Conservation (phyloP, 2,888 invertebrate genomes). For the Apodemia mormo region DNA sequence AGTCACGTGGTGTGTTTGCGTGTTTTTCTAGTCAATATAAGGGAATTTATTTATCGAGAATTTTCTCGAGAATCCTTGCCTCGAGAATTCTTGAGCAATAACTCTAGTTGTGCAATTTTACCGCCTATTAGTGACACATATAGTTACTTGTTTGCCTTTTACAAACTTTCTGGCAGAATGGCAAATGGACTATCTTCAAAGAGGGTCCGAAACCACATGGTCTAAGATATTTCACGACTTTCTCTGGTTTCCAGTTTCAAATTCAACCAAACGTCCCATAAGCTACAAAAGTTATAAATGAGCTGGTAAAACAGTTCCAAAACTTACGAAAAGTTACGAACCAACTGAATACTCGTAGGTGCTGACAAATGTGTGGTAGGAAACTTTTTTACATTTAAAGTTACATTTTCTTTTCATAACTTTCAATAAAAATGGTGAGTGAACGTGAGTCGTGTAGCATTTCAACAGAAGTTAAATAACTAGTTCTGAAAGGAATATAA, state of each 20-base stretch:
- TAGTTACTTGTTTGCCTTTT: too few relatives aligned
- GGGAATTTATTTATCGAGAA: too few relatives aligned
- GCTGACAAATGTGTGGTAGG: neutral
- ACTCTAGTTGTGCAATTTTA: too few relatives aligned
- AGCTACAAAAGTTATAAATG: slow-evolving; percentile 6
- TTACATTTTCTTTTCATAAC: slow-evolving; percentile 4
- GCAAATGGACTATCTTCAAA: too few relatives aligned
- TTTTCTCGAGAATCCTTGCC: too few relatives aligned
- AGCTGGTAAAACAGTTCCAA: neutral
- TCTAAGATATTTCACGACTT: too few relatives aligned
- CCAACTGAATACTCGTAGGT: slow-evolving; percentile 14
- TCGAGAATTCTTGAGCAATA: too few relatives aligned
- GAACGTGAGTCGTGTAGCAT: neutral
- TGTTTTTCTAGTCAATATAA: too few relatives aligned
- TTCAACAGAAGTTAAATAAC: neutral
- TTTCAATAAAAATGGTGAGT: slow-evolving; percentile 8
- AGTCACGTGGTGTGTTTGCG: too few relatives aligned
- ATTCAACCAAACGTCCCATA: slow-evolving; percentile 7
- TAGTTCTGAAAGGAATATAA: neutral
- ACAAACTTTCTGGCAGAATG: too few relatives aligned
- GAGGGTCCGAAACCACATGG: too few relatives aligned
- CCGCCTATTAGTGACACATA: too few relatives aligned
- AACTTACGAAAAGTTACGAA: neutral
- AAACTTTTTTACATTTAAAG: neutral
- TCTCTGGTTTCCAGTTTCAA: neutral